phyloP scores from a whole-genome alignment of 2,888 invertebrate genomes.

The Rhyacophila evoluta region DNA sequence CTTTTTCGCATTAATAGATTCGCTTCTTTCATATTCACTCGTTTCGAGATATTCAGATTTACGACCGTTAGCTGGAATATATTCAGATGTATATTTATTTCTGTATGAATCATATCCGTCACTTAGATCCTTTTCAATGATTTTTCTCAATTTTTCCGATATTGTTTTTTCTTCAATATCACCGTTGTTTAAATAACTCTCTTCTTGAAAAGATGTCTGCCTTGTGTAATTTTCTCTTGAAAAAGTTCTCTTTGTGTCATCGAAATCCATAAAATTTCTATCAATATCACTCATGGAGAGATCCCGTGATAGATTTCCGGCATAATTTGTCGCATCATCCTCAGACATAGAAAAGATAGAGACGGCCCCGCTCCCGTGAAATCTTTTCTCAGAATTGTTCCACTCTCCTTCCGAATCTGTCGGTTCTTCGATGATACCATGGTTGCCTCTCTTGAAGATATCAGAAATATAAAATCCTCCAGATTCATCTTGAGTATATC shows the following conservation, averaged over 20 bases:
- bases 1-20: slow-evolving; percentile 42
- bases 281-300: slow-evolving; percentile 72
- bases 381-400: slow-evolving; percentile 57
- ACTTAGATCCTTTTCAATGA: slow-evolving; percentile 67
- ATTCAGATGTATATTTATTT: not conserved
- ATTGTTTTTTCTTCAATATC: slow-evolving; percentile 63
- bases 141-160: slow-evolving; percentile 64
- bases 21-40: slow-evolving; percentile 45
- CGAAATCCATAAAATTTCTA: slow-evolving; percentile 68
- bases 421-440: slow-evolving; percentile 69
- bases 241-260: slow-evolving; percentile 67
- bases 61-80: not conserved
- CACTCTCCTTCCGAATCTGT: slow-evolving; percentile 63
- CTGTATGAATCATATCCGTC: slow-evolving; percentile 58
- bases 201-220: slow-evolving; percentile 68
- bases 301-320: slow-evolving; percentile 70
- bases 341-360: slow-evolving; percentile 77
- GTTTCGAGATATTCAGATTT: slow-evolving; percentile 39
- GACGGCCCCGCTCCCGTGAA: slow-evolving; percentile 67
- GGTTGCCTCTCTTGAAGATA: slow-evolving; percentile 64
- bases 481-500: slow-evolving; percentile 70
- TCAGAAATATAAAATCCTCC: slow-evolving; percentile 67
- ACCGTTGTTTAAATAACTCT: slow-evolving; percentile 62
- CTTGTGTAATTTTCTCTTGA: slow-evolving; percentile 67
- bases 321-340: slow-evolving; percentile 72